phyloP scores from a whole-genome alignment of 2,113 vertebrate genomes.

The Colius striatus region DNA sequence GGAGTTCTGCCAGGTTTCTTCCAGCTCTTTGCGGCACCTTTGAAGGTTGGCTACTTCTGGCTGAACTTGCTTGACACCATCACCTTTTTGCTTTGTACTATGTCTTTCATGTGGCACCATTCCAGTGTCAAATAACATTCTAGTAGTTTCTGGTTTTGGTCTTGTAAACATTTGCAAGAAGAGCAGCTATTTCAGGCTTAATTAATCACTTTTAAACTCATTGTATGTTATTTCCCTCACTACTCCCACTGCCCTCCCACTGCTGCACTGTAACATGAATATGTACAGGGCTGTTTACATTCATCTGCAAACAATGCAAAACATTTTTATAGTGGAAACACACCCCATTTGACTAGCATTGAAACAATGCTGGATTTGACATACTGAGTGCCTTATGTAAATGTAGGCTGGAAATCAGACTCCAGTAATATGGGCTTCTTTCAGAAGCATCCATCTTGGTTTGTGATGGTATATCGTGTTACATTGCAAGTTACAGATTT shows the following conservation, averaged over 20 bases:
- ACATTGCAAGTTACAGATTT: neutral
- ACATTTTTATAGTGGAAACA: neutral
- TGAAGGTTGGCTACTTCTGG: slow-evolving; percentile 40
- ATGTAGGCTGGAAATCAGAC: neutral
- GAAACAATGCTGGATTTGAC: neutral
- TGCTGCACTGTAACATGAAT: neutral
- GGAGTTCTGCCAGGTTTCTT: slow-evolving; percentile 51
- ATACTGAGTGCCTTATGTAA: neutral
- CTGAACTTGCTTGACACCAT: neutral
- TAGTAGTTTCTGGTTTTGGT: slow-evolving; percentile 6
- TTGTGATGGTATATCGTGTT: neutral
- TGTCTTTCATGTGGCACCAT: neutral
- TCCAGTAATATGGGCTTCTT: neutral
- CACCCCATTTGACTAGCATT: neutral
- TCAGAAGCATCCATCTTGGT: neutral
- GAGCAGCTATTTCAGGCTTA: neutral
- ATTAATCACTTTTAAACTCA: neutral
- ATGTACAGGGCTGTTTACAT: neutral
- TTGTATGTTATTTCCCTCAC: neutral
- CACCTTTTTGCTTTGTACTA: neutral
- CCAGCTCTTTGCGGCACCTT: neutral
- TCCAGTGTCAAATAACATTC: slow-evolving; percentile 10
- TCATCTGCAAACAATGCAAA: neutral
- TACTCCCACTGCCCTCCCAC: neutral
- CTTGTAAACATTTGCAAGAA: slow-evolving; percentile 20